Conservation (phyloP, 2,797 vertebrate species). For the Psittacula derbiana region DNA sequence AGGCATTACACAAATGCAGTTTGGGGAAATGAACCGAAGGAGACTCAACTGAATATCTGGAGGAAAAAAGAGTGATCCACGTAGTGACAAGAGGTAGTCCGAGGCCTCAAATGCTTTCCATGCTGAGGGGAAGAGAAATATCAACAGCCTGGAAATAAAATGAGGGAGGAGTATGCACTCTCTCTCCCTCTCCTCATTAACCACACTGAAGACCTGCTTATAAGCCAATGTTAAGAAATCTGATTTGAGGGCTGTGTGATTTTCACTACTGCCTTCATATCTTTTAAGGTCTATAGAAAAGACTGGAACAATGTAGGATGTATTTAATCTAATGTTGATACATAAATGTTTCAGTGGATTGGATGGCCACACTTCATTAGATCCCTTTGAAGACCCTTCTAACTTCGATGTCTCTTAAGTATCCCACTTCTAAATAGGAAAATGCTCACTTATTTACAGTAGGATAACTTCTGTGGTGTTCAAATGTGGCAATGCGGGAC, state of each 20-base stretch:
- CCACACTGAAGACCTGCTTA: neutral
- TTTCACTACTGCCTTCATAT: neutral
- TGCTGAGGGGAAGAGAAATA: neutral
- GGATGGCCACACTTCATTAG: neutral
- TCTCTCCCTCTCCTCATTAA: neutral
- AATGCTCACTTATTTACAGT: neutral
- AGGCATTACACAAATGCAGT: constrained; percentile 9
- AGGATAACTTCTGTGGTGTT: accelerated
- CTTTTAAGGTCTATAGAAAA: neutral
- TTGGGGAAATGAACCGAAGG: constrained; percentile 30
- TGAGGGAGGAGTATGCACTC: neutral
- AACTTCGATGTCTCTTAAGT: neutral
- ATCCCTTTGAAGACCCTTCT: neutral
- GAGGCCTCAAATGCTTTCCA: neutral
- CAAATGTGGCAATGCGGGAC: too few species aligned
- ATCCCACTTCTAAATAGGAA: neutral
- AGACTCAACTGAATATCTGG: constrained; percentile 14
- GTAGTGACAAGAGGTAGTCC: neutral
- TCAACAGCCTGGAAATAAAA: neutral
- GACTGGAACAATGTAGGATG: neutral
- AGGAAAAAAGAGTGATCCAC: neutral
- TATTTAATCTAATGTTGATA: neutral
- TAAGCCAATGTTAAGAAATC: neutral
- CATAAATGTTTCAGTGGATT: neutral
- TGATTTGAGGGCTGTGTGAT: neutral